These are phyloP conservation scores for Chitala chitala DNA, from an alignment of 2,113 vertebrate species.

Conservation along the genomic window DNA sequence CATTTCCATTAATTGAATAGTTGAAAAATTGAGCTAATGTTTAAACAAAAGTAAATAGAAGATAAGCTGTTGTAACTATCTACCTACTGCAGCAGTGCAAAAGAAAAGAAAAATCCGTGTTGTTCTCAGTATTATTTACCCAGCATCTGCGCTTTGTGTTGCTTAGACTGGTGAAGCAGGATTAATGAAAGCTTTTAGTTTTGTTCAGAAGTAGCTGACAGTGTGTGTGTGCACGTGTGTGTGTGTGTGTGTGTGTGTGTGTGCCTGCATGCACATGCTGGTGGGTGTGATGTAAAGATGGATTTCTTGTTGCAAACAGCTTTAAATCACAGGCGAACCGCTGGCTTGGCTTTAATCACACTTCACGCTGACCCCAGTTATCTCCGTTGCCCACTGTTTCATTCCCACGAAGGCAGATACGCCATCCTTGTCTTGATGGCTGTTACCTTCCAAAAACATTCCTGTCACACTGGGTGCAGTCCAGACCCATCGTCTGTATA, in stretches of 20 bases:
- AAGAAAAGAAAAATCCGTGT: too few species aligned
- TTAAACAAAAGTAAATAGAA: too few species aligned
- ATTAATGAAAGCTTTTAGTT: too few species aligned
- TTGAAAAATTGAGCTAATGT: neutral
- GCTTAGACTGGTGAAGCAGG: too few species aligned
- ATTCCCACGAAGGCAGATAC: constrained; percentile 18
- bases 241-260: neutral
- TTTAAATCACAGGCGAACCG: constrained; percentile 25
- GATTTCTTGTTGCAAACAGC: constrained; percentile 21
- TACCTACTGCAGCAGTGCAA: too few species aligned
- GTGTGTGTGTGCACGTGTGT: constrained; percentile 13
- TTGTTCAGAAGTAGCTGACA: constrained; percentile 24
- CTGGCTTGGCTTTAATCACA: constrained; percentile 25
- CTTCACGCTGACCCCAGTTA: constrained; percentile 26
- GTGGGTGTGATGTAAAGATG: too few species aligned
- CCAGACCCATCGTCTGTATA: neutral
- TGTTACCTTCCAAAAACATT: neutral
- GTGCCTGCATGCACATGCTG: too few species aligned
- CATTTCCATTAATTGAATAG: neutral
- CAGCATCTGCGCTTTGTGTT: too few species aligned
- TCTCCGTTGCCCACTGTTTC: constrained; percentile 25
- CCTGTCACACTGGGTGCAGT: neutral
- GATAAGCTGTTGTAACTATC: too few species aligned
- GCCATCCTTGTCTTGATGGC: neutral
- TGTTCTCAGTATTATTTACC: too few species aligned